phyloP scores from a whole-genome alignment of 2,113 vertebrate species.

The Chlorocebus sabaeus region DNA sequence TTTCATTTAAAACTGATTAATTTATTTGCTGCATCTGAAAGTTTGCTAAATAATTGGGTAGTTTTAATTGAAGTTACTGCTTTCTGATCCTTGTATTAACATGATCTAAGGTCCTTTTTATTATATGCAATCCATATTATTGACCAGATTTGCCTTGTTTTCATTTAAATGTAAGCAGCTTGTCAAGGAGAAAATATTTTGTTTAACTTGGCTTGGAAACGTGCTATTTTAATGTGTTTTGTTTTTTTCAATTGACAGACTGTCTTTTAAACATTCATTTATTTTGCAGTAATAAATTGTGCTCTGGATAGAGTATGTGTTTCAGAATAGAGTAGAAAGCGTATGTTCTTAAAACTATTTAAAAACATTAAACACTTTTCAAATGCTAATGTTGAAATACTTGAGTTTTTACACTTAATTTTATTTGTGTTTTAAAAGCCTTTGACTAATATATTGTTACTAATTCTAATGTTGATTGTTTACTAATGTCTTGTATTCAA shows the following conservation, averaged over 20 bases:
- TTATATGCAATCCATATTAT: conserved; percentile 84
- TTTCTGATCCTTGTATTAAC: conserved; percentile 77
- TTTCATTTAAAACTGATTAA: conserved; percentile 71
- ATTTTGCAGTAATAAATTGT: conserved; percentile 77
- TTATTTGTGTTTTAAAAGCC: conserved; percentile 64
- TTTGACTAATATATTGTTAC: conserved; percentile 50
- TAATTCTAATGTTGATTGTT: conserved; percentile 59
- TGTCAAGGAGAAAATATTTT: conserved; percentile 83
- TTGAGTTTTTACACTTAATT: conserved; percentile 58
- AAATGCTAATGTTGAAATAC: conserved; percentile 73
- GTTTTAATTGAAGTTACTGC: conserved; percentile 82
- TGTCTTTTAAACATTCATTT: conserved; percentile 83
- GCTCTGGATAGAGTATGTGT: conserved; percentile 62
- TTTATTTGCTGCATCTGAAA: conserved; percentile 77
- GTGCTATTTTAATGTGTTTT: conserved; percentile 68
- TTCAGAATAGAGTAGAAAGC: conserved; percentile 65
- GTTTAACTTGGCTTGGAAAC: conserved; percentile 78
- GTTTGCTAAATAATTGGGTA: conserved; percentile 81
- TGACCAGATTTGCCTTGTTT: conserved; percentile 80
- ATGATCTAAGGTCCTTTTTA: conserved; percentile 78
- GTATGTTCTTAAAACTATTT: conserved; percentile 71
- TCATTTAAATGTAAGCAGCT: conserved; percentile 81
- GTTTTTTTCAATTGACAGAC: conserved; percentile 73
- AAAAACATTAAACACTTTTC: conserved; percentile 79
- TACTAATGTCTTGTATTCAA: conserved; percentile 59